These are phyloP conservation scores for Amphipyra tragopoginis DNA, from an alignment of 2,888 invertebrate species.

Conservation along the genomic window DNA sequence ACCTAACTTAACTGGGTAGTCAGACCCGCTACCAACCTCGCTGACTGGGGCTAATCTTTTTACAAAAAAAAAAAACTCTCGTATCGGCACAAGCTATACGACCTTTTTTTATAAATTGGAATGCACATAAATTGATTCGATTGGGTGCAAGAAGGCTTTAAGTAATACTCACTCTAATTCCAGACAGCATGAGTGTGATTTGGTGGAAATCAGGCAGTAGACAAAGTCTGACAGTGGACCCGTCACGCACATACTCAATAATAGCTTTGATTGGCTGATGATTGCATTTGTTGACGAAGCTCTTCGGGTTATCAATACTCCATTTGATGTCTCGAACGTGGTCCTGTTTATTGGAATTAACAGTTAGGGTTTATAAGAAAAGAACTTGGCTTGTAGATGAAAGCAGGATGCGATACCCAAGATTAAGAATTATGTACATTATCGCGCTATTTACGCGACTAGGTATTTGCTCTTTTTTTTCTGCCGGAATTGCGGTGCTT, in stretches of 20 bases:
- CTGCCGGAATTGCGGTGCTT: too few species aligned
- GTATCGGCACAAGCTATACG: too few species aligned
- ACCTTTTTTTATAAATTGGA: background rate
- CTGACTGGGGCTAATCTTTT: too few species aligned
- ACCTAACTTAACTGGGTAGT: too few species aligned
- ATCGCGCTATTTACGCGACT: too few species aligned
- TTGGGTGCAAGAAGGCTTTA: background rate
- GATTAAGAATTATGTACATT: too few species aligned
- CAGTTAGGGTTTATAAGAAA: background rate
- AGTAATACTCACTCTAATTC: slow-evolving; percentile 92
- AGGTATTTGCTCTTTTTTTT: too few species aligned
- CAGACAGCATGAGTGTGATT: slow-evolving; percentile 98
- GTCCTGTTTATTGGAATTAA: slow-evolving; percentile 77
- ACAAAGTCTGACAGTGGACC: slow-evolving; percentile 97
- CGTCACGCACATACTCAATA: slow-evolving; percentile 99
- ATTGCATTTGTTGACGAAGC: slow-evolving; percentile 94
- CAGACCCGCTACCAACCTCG: too few species aligned
- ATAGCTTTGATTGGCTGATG: slow-evolving; percentile 97
- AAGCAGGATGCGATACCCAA: background rate
- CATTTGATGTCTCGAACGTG: slow-evolving; percentile 97
- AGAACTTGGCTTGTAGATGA: background rate
- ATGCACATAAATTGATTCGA: background rate
- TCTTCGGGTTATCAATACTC: slow-evolving; percentile 93
- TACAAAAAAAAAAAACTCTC: too few species aligned
- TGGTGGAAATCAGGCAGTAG: slow-evolving; percentile 97